Base-by-base conservation (phyloP, 2,888 invertebrate species). In the Tenthredo scrophulariae region DNA sequence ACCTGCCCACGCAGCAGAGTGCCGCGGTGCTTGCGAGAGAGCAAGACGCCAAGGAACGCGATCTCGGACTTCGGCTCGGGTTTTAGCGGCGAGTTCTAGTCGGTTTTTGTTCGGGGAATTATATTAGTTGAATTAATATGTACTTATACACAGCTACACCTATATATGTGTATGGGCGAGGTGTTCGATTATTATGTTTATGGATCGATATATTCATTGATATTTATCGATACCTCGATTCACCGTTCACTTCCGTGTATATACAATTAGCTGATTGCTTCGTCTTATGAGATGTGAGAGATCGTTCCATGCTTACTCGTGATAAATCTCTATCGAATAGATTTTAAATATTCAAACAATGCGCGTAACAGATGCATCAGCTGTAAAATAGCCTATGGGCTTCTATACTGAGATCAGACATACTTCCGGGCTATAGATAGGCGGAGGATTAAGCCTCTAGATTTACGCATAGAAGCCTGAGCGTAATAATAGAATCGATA, bases 1-100 rank as follows among this genome's bases (percentile, higher is more conserved):
- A 85, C 85, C 85, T 85, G 85, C 85, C 85, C 85, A 85, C 85
- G 85, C 85, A 85, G 85, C 70, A 67, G 46, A 46, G 15, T 29
- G 58, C 80, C 50, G 40, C 62, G 26, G 54, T 50, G 74, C 43
- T 74, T 43, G 43, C 43, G n/a, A 26, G 50, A 46, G 77, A 77
- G 54, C 80, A 65, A 58, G 62, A 80, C 26, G 62, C 77, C 40
- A 62, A n/a, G 80, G 40, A 83, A 67, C 83, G 67, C 70, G 83
- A 83, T 67, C 67, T 67, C 72, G 40, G 40, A 74, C 72, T 26
- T 43, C 43, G 40, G 43, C 72, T 74, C 43, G 26, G 72, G 72
- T 74, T 74, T 74, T 74, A 74, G 72, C 40, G 72, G 40, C 72
- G n/a, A 43, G 72, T 67, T 67, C 67, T 67, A 67, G 22, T 67